Base-by-base conservation (phyloP, 2,888 invertebrate genomes). In the Sepiola atlantica region DNA sequence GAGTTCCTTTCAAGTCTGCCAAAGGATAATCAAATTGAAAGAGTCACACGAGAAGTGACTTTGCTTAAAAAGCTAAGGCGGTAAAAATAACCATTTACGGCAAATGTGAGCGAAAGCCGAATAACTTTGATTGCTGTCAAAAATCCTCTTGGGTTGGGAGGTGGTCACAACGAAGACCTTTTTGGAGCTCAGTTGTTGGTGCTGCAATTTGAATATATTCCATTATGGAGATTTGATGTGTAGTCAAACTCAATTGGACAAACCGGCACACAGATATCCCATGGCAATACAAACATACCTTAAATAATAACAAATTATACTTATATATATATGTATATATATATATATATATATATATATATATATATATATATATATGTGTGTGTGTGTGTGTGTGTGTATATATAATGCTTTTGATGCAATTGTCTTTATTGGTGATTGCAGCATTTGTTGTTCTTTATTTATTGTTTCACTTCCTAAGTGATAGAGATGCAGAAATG, bases 1-100 rank as follows among this genome's bases (percentile, higher is more conserved):
- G n/a, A n/a, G n/a, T 77, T 77, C 77, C 77, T 77, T 77, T 77
- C 77, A 77, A 77, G 77, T 77, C n/a, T 77, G n/a, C n/a, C 77
- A 77, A 77, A 77, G 32, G 77, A 77, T 77, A 77, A 77, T 77
- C 77, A 77, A 77, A 77, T 77, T 77, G 77, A 77, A 77, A 77
- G 77, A 77, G n/a, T 77, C n/a, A 77, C 77, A 77, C 77, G n/a
- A n/a, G 77, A 77, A 77, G n/a, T 77, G 18, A 77, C 77, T 77
- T 45, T 77, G 77, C 77, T 32, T 32, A 77, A 77, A 77, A 77
- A 77, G 77, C 77, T n/a, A 77, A 77, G n/a, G 77, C 77, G 77
- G 14, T n/a, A 77, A 77, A 77, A 77, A 77, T 77, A 77, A 77
- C 77, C 77, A 77, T 77, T 77, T 77, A 77, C 77, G 6, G n/a